Evolutionary conservation across 2,797 vertebrate genomes (phyloP).

Genomic region (Neosilurus mollespiculum): DNA sequence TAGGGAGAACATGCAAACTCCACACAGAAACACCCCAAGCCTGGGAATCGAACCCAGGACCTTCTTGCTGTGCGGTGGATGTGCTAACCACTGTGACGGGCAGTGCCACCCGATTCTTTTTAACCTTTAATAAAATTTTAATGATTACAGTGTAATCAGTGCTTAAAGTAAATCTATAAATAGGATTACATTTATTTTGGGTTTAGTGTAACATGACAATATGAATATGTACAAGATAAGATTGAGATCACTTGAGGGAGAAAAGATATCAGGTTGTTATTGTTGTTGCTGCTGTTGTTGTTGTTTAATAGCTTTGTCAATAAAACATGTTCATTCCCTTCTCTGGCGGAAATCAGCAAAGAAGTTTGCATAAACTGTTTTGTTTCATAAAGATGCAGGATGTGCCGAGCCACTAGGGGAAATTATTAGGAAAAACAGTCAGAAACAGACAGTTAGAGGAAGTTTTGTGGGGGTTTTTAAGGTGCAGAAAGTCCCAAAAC

Average conservation of each 20-base stretch:
- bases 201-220: neutral
- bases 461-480: conserved; percentile 53
- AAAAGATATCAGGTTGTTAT: neutral
- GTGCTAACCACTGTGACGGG: too few species aligned
- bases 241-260: neutral
- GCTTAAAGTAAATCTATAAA: neutral
- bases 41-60: too few species aligned
- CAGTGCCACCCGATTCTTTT: too few species aligned
- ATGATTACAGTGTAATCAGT: too few species aligned
- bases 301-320: too few species aligned
- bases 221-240: neutral
- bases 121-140: too few species aligned
- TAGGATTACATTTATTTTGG: neutral
- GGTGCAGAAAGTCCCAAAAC: conserved; percentile 52
- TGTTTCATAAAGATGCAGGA: conserved; percentile 18
- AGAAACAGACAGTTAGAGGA: conserved; percentile 47
- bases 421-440: conserved; percentile 45
- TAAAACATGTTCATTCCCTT: neutral
- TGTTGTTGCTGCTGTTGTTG: neutral
- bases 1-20: too few species aligned
- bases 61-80: too few species aligned
- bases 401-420: conserved; percentile 42
- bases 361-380: neutral
- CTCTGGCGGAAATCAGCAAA: neutral
- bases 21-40: too few species aligned